These are phyloP conservation scores for Nebria salina DNA, from an alignment of 2,888 invertebrate genomes.

Conservation along the genomic window DNA sequence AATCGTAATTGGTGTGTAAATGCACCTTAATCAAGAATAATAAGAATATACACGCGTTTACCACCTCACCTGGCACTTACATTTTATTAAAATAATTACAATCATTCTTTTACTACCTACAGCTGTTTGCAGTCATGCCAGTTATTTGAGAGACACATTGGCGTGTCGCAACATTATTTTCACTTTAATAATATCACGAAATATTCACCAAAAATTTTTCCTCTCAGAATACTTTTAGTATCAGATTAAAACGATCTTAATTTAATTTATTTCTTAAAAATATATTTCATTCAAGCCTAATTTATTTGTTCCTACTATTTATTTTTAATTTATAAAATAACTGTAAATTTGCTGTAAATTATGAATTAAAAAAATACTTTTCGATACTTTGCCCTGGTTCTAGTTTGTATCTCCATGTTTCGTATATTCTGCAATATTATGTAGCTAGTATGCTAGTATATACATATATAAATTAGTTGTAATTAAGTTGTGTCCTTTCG, in stretches of 20 bases:
- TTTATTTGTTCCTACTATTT: no score
- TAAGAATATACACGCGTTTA: conserved; percentile 13
- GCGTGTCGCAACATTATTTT: not conserved
- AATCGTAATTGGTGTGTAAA: conserved; percentile 45
- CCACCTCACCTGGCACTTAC: conserved; percentile 5
- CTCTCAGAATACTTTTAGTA: not conserved
- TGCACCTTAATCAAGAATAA: conserved; percentile 38
- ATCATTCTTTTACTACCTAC: conserved; percentile 23
- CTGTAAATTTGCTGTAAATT: no score
- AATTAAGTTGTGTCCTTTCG: not conserved
- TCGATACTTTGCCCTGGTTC: no score
- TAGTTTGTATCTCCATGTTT: no score
- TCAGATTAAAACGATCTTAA: no score
- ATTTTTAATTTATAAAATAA: no score
- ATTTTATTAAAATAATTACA: conserved; percentile 32
- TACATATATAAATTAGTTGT: not conserved
- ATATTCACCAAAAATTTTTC: not conserved
- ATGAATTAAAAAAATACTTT: no score
- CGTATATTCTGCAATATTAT: no score
- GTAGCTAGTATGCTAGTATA: not conserved
- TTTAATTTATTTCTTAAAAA: no score
- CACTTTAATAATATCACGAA: not conserved
- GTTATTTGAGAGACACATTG: not conserved
- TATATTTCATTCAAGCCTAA: no score
- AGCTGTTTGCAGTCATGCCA: not conserved